Evolutionary conservation across 2,888 invertebrate species (phyloP), one percentile per base, ranked within the genome.

Genomic region (Sisyra terminalis): DNA sequence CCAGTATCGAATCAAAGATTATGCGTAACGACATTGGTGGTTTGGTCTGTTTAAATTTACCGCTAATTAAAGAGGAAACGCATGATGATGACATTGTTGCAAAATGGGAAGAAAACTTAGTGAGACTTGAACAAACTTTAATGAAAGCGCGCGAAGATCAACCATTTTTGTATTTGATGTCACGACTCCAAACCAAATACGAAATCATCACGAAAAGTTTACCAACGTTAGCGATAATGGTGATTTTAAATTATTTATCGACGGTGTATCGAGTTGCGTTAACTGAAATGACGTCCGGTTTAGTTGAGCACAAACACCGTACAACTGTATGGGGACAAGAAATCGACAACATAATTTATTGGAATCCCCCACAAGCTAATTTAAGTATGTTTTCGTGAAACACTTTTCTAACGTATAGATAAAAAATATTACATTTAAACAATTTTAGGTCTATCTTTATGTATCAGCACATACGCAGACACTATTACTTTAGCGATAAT

Each of bases 351-450:
- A 71, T 75, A 0, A 61, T 81, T 42, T 80, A 78, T 53, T 82
- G 79, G 79, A 65, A 78, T 49, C 81, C 82, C 9, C 78, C 80
- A 1, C 82, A 81, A 57, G 78, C 80, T 42, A 82, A 82, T 58
- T 78, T 79, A 47, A 75, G 82, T 81, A 58, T 70, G 75, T 49
- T 13, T 29, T 32, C 15, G 39, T 17, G 4, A 11, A 39, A 38
- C 7, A 24, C 24, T 24, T 24, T 3, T 3, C 24, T 40, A 24
- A 35, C 34, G 35, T 42, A 17, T 18, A 30, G 13, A 35, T 24
- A 29, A 13, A 29, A 5, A 29, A 29, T n/a, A 18, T 8, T 31
- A 44, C 18, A 18, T 36, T 34, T 44, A 8, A n/a, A 8, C 31
- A 2, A 13, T 64, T 64, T 9, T 60, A 82, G 82, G 78, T 56